These are phyloP conservation scores for Hirundo rustica DNA, from an alignment of 2,797 vertebrate genomes.

Conservation along the genomic window DNA sequence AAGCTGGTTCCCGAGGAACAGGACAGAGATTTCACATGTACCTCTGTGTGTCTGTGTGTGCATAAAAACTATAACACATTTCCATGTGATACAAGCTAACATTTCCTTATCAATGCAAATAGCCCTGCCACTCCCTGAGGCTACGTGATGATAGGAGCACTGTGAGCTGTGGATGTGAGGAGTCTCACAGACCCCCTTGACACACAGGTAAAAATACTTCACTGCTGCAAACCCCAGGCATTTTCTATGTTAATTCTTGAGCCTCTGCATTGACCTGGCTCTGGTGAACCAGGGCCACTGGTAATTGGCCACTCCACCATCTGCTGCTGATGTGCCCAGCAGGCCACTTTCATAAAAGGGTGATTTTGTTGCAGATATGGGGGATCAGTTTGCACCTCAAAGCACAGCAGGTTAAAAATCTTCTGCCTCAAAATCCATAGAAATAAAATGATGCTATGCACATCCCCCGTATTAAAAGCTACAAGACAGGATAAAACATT, in stretches of 20 bases:
- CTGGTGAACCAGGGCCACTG: not conserved
- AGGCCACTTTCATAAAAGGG: not conserved
- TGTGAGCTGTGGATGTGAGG: not conserved
- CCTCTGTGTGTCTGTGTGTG: fast-evolving
- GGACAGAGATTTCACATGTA: not conserved
- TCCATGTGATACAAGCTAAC: not conserved
- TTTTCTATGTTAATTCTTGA: not conserved
- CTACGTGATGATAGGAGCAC: not conserved
- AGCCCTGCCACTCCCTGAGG: not conserved
- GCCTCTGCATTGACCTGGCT: not conserved
- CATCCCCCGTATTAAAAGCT: not conserved
- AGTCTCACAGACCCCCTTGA: not conserved
- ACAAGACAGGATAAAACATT: not conserved
- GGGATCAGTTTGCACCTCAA: not conserved
- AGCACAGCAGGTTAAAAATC: not conserved
- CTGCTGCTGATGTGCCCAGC: not conserved
- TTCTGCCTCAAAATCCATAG: not conserved
- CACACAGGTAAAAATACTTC: not conserved
- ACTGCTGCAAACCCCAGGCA: not conserved
- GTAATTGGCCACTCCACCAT: not conserved
- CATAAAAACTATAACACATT: not conserved
- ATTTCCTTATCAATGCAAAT: not conserved
- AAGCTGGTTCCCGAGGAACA: not conserved
- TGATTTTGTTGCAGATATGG: not conserved
- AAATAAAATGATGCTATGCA: not conserved